Evolutionary conservation across 1,140 invertebrate species (phyloP).

Genomic region (Saccostrea glomerata): DNA sequence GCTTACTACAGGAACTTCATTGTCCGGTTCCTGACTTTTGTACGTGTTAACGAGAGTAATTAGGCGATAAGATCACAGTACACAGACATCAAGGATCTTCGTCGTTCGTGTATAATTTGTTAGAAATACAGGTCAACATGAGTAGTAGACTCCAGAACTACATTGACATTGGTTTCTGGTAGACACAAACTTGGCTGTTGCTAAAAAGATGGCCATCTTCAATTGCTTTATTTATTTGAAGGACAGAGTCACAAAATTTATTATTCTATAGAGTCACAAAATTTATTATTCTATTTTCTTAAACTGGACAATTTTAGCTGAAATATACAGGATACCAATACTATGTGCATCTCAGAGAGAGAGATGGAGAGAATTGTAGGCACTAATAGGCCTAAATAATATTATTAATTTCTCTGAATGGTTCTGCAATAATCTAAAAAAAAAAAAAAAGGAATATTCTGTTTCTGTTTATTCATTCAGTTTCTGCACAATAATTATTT

Average conservation of each 20-base stretch:
- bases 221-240: background rate
- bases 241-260: background rate
- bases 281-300: background rate
- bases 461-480: constrained; percentile 9
- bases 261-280: background rate
- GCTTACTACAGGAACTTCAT: background rate
- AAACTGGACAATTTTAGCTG: background rate
- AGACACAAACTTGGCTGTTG: constrained; percentile 10
- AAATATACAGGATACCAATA: background rate
- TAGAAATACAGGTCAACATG: constrained; percentile 1
- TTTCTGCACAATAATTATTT: constrained; percentile 16
- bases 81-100: constrained; percentile 18
- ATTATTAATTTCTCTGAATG: background rate
- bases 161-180: background rate
- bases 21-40: constrained; percentile 8
- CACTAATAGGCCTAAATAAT: too few relatives aligned
- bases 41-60: constrained; percentile 33
- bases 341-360: background rate
- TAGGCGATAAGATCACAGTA: background rate
- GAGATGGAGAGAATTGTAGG: background rate
- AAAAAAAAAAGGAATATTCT: background rate
- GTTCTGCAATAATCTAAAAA: background rate
- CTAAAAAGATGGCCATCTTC: constrained; percentile 1
- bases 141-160: background rate
- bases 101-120: constrained; percentile 8